Base-by-base conservation (phyloP, 2,888 invertebrate species). In the Quadriops clusia region DNA sequence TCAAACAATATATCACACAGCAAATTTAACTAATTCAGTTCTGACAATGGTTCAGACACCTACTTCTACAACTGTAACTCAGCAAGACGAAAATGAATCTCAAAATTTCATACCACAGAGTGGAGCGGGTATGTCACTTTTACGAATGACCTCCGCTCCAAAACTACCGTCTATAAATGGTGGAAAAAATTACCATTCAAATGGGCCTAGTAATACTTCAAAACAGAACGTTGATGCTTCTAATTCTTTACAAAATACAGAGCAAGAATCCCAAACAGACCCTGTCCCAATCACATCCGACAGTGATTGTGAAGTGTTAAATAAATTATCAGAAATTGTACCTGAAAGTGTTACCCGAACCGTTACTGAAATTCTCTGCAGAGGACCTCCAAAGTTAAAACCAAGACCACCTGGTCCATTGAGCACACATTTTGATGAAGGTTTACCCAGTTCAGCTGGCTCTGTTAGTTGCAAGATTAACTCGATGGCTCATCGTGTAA, bases 401-500 rank as follows among this genome's bases (percentile, higher is more conserved):
- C 59, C 62, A 5, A 58, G 63, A 28, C 70, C 70, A 0, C 52
- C 56, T 3, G 64, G 65, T 6, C 60, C 66, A 3, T 43, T 67
- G 10, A 61, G 58, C 30, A 56, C 58, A 1, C 50, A 55, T 28
- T 56, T 51, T 29, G 64, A 63, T 7, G 50, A 51, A 23, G 53
- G 52, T 1, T 33, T 49, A 8, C 55, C 58, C 3, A 58, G 54
- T 42, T 30, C 50, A 3, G 59, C 59, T 0, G 61, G 61, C 15
- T 44, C 49, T 9, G 47, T 54, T 11, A 51, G 57, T 1, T 32
- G 50, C 2, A 50, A 42, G 37, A 50, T 61, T 16, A 61, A 61
- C 41, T 53, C 57, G n/a, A 45, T 60, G 9, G 47, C 58, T 7
- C 57, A 60, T 33, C 54, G 53, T 45, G 61, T 60, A 44, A 48